Base-by-base conservation (phyloP, 2,888 invertebrate species). In the Leptura quadrifasciata region DNA sequence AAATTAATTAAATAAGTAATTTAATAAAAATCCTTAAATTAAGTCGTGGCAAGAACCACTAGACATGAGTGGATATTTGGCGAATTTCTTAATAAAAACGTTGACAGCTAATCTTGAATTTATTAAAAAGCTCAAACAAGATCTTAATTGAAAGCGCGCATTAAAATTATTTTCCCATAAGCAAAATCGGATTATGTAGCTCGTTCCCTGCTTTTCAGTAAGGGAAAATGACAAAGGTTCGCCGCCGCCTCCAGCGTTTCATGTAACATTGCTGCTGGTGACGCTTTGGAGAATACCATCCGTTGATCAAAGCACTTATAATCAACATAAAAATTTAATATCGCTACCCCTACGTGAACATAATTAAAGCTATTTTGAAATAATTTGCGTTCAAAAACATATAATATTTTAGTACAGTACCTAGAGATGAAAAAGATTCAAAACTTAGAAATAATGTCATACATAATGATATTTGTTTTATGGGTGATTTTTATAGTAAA, bases 121-220 rank as follows among this genome's bases (percentile, higher is more conserved):
- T 47, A 21, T 27, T 68, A 71, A 61, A 61, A 72, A 68, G 80
- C 81, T 81, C 83, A 79, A 80, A 80, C 80, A 79, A 68, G n/a
- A 58, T 52, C 67, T 85, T 86, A 86, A 86, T 86, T 86, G 86
- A 85, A 85, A 84, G 84, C 80, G 82, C 80, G 82, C 83, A 84
- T 85, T 84, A 85, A 85, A 85, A 86, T 85, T 84, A 86, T 85
- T 85, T 85, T 82, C 82, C 84, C 84, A 83, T 84, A 82, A 84
- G 81, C 83, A 73, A 81, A 84, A 84, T 85, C 81, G 81, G 80
- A 82, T 83, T 81, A 82, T 63, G 77, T 72, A 76, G 69, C 71
- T 72, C 69, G 60, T 71, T 76, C 72, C 76, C 75, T 74, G 64
- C 74, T 74, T 79, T 79, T 74, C 74, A 74, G 78, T 78, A 80